Percentiles rank a stretch among this genome's conserved stretches.
phyloP scores from a whole-genome alignment of 2,113 vertebrate genomes.

The Bubo blakistoni region DNA sequence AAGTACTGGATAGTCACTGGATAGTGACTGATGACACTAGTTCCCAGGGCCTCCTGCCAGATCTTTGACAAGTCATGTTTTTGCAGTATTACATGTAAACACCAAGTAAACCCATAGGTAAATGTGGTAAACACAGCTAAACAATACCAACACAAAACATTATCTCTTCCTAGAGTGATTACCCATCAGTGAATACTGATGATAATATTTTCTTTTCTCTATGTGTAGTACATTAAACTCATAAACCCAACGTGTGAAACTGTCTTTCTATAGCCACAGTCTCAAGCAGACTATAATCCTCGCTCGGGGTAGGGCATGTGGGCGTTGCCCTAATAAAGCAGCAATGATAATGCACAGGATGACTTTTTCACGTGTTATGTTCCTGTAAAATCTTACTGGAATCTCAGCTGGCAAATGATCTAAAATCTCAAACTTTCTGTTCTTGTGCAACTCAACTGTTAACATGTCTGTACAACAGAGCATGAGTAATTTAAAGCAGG shows the following conservation, averaged over 20 bases:
- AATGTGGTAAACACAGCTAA: background rate
- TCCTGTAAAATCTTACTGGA: slow-evolving; percentile 26
- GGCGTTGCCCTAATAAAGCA: background rate
- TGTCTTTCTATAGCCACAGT: background rate
- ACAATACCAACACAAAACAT: background rate
- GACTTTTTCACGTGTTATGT: background rate
- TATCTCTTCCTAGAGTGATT: background rate
- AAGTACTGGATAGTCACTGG: background rate
- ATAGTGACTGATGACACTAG: background rate
- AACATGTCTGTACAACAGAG: slow-evolving; percentile 30
- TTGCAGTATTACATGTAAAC: background rate
- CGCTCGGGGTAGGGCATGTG: background rate
- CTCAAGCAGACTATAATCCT: background rate
- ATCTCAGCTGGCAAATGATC: slow-evolving; percentile 39
- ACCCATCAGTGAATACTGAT: background rate
- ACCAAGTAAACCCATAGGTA: background rate
- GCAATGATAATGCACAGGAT: background rate
- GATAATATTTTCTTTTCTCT: background rate
- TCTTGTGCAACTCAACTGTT: slow-evolving; percentile 48
- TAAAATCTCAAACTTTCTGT: slow-evolving; percentile 27
- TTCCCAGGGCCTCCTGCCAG: background rate
- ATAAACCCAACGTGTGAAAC: background rate
- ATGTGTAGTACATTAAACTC: background rate
- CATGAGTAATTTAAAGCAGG: slow-evolving; percentile 47
- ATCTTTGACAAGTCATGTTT: background rate